A percentile compares a stretch with the other conserved stretches of the same genome.
Evolutionary conservation across 1,140 invertebrate genomes (phyloP).

Genomic region (Drosophila virilis): DNA sequence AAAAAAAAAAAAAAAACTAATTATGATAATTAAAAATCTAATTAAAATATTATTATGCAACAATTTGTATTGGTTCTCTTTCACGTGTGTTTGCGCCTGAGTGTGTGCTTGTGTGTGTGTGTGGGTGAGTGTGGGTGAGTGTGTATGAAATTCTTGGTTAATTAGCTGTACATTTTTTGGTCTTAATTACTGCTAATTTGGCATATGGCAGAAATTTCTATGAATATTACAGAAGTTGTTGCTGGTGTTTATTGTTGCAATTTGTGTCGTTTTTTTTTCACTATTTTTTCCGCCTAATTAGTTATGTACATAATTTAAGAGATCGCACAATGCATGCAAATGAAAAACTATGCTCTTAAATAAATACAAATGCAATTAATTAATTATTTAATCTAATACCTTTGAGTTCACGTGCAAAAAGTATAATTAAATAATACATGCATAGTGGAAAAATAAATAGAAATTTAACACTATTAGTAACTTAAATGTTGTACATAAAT

Average conservation of each 20-base stretch:
- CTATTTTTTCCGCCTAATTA: constrained; percentile 1
- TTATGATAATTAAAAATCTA: constrained; percentile 28
- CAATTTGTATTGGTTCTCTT: constrained; percentile 24
- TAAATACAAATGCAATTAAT: constrained; percentile 41
- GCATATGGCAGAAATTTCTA: constrained; percentile 13
- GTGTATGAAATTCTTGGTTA: constrained; percentile 23
- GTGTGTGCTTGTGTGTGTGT: constrained; percentile 2
- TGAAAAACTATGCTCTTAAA: constrained; percentile 10
- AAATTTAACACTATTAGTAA: constrained; percentile 64
- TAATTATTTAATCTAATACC: constrained; percentile 6
- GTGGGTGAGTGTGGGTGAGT: constrained; percentile 23
- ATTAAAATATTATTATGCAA: constrained; percentile 35
- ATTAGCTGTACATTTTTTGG: constrained; percentile 22
- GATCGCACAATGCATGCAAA: constrained; percentile 10
- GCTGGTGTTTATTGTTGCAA: constrained; percentile 28
- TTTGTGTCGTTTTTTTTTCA: constrained; percentile 1
- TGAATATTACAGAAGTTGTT: constrained; percentile 31
- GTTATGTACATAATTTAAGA: constrained; percentile 49
- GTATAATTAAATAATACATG: constrained; percentile 33
- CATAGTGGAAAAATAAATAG: neutral
- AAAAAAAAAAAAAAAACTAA: neutral
- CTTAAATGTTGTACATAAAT: constrained; percentile 78
- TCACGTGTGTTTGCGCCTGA: neutral
- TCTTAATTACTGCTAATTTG: constrained; percentile 2
- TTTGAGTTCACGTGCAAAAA: no score